phyloP scores from a whole-genome alignment of 2,888 invertebrate genomes.

The Drosophila prostipennis region DNA sequence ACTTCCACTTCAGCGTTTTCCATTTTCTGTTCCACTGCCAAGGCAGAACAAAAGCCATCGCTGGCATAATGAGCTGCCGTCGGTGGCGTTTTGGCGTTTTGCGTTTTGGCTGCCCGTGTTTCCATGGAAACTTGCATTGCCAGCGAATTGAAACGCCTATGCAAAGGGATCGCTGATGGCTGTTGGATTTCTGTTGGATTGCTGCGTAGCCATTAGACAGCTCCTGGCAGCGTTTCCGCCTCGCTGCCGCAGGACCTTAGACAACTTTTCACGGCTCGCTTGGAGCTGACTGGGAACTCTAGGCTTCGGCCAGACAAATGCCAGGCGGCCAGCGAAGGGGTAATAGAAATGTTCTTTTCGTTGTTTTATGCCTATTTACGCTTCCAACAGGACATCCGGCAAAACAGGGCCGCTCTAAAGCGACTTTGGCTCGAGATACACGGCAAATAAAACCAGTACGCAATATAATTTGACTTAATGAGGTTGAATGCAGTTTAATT shows the following conservation, averaged over 20 bases:
- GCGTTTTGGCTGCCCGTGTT: conserved; percentile 66
- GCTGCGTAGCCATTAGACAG: conserved; percentile 71
- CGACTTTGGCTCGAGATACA: conserved; percentile 38
- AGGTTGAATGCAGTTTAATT: too few species aligned
- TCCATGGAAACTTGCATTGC: conserved; percentile 71
- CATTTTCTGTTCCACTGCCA: conserved; percentile 4
- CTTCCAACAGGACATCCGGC: conserved; percentile 78
- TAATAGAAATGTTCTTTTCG: conserved; percentile 79
- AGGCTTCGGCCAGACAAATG: conserved; percentile 35
- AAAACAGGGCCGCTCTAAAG: conserved; percentile 70
- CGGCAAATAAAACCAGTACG: neutral
- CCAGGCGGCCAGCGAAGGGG: conserved; percentile 36
- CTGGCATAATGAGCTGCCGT: conserved; percentile 66
- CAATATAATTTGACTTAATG: too few species aligned
- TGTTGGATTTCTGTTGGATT: conserved; percentile 36
- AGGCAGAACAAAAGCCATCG: conserved; percentile 41
- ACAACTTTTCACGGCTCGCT: conserved; percentile 75
- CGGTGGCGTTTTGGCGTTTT: conserved; percentile 68
- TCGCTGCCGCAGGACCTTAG: conserved; percentile 66
- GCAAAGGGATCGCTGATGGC: conserved; percentile 52
- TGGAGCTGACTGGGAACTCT: neutral
- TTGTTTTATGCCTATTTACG: conserved; percentile 80
- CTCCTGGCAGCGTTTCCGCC: conserved; percentile 69
- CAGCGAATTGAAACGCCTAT: conserved; percentile 38
- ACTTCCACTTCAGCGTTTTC: conserved; percentile 21